Evolutionary conservation across 2,888 invertebrate genomes (phyloP), one percentile per base, ranked within the genome.

Genomic region (Parochlus steinenii): DNA sequence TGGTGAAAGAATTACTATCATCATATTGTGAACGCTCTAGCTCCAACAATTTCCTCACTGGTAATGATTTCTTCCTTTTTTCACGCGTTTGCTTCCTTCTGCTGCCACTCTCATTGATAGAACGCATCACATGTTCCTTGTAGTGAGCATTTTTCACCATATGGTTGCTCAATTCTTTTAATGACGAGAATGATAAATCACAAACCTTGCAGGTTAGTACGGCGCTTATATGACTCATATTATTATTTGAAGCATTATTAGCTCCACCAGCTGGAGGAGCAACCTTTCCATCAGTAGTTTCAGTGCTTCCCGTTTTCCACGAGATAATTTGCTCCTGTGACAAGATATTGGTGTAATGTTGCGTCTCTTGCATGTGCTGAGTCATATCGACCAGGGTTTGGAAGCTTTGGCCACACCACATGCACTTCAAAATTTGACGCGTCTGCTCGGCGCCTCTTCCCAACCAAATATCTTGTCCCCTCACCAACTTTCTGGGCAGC

Each of bases 361-460:
- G 92, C 16, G 95, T 95, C 52, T 93, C 83, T 56, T 93, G 92
- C 95, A 95, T 95, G 57, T 95, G 95, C 48, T 83, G 86, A 2
- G 95, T 95, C 83, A 95, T 89, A 63, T 95, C 92, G 3, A 93
- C 93, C 37, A 95, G 62, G 0, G 92, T 86, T 38, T 92, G 76
- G 67, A 95, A 95, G 47, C 92, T 93, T 54, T 93, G 93, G 1
- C 93, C 92, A 48, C 95, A 95, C 87, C 93, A 93, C 89, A 95
- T 95, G 56, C 95, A 95, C 59, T 95, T 90, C 31, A 95, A 67
- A 46, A 95, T 95, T 63, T 95, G 90, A 37, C 90, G 68, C 10
- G 95, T 95, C 59, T 95, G 95, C 54, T 95, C 93, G 3, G 93
- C 90, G 0, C 90, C 92, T 56, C 93, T 92, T 16, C 93, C 93